Evolutionary conservation across 30 jellyfish, hydroid and myxozoan species (phyloP), one percentile per base, ranked within the genome.

Genomic region (Pseudorhiza aurosa): DNA sequence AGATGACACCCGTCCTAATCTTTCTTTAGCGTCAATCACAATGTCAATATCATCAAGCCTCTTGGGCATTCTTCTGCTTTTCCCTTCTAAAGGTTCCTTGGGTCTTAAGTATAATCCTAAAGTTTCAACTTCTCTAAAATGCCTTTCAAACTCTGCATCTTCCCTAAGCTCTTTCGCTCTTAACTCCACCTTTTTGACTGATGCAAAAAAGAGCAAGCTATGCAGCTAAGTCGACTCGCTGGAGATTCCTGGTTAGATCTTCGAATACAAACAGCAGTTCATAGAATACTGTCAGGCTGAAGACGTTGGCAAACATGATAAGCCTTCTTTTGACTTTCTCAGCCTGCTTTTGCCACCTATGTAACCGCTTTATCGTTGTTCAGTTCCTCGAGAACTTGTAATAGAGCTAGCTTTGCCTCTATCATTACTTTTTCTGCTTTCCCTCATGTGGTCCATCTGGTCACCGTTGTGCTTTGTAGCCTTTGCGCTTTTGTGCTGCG

Each of bases 1-100:
- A 29, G 71, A 57, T 22, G 71, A 57, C 39, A 18, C 78, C 78
- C 78, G 29, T 64, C 59, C 78, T 64, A 64, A 35, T 35, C 78
- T 35, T 64, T 19, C 78, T 8, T 65, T 35, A 64, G 78, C 68
- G 26, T 35, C 78, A 64, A 64, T 64, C 72, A 58, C 50, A 28
- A 58, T 26, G 46, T 58, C 72, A 58, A 21, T 19, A 6, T 28
- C 19, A 26, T 4, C 72, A 58, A 46, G 60, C 60, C 60, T 46
- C 72, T 58, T 58, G 72, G 72, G 50, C n/a, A 58, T 19, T 58
- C 24, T 58, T 32, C 72, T 58, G 15, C 50, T 58, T 58, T 39
- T 19, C 46, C 43, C 47, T 17, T 58, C 72, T 18, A 58, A 10
- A 29, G 50, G 24, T 58, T 58, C 72, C 72, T 58, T 39, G 15